These are phyloP conservation scores for Hypolimnas misippus DNA, from an alignment of 2,888 invertebrate species.

Conservation along the genomic window DNA sequence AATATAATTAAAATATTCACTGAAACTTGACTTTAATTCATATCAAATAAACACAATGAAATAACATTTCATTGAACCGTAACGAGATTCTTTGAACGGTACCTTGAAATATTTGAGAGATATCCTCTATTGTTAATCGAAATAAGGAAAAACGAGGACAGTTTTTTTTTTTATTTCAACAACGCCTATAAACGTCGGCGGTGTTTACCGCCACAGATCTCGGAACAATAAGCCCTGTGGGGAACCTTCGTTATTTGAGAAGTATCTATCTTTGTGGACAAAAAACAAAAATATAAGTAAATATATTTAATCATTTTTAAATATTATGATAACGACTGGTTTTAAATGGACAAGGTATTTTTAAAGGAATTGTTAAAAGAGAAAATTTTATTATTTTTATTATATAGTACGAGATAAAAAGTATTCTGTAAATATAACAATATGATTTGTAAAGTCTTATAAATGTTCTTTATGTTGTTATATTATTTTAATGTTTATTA, in stretches of 20 bases:
- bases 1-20: too few species aligned
- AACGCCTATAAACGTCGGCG: constrained; percentile 37
- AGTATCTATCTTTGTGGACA: constrained; percentile 27
- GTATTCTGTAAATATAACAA: too few species aligned
- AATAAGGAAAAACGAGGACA: neutral
- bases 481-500: neutral
- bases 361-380: too few species aligned
- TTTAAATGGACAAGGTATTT: too few species aligned
- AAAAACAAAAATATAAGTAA: neutral
- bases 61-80: neutral
- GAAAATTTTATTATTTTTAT: too few species aligned
- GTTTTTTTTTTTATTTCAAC: constrained; percentile 26
- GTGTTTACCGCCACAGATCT: constrained; percentile 12
- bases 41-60: neutral
- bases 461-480: too few species aligned
- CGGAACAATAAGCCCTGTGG: constrained; percentile 29
- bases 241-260: constrained; percentile 30
- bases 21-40: neutral
- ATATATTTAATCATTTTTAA: neutral
- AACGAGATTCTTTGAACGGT: neutral
- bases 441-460: too few species aligned
- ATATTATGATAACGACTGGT: neutral
- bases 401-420: too few species aligned
- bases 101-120: neutral
- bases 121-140: constrained; percentile 6